Evolutionary conservation across 2,113 vertebrate genomes (phyloP), one percentile per base, ranked within the genome.

Genomic region (Salminus brasiliensis): DNA sequence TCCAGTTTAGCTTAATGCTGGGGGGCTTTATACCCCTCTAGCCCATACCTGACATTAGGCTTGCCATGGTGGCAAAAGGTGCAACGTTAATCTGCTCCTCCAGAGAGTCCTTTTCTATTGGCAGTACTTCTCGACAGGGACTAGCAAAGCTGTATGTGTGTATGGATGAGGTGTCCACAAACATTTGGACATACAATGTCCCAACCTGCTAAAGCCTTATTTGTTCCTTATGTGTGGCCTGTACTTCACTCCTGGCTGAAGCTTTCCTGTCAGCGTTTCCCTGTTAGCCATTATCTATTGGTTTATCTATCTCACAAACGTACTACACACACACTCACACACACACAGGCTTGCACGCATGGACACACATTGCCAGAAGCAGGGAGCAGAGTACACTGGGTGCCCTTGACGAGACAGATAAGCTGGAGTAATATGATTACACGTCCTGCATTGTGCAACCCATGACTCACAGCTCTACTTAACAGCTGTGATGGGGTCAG

Each of bases 351-450:
- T 41, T 27, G 23, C 75, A 71, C 67, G 63, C 60, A 72, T 52
- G 39, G 68, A 72, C 78, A 78, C 60, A 81, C 30, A 83, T 74
- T 55, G 7, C 71, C 45, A 75, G 18, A 53, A 69, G 59, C 53
- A 41, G 47, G 52, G 86, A 84, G 83, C 88, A 88, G 84, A 87
- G 87, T 84, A 88, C 86, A 88, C 83, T 84, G 80, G 86, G 81
- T 89, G 88, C 88, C 88, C 88, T 91, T 90, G 88, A 82, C 75
- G 29, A 89, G 83, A 88, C 89, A 88, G 90, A 90, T 90, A 89
- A 89, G 85, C 86, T 70, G 74, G 80, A 73, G 83, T 89, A 85
- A 88, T 85, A 80, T 88, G 87, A 88, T 91, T 90, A 89, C 76
- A 78, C 71, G 32, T 82, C 74, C 85, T 47, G 67, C 74, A 83